phyloP scores from a whole-genome alignment of 2,113 vertebrate species.

The Nematolebias whitei region DNA sequence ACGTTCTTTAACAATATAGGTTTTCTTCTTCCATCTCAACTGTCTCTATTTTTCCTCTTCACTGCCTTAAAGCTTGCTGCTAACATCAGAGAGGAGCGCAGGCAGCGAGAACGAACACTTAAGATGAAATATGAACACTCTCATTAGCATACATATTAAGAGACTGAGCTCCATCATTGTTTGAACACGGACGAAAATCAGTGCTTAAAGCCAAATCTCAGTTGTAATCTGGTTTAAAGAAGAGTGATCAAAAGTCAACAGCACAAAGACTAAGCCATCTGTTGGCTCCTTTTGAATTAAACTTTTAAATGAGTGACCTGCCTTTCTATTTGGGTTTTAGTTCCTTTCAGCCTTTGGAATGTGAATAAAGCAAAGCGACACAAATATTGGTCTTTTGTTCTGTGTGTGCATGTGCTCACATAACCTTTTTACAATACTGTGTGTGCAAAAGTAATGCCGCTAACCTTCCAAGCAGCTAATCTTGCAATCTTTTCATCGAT shows the following conservation, averaged over 20 bases:
- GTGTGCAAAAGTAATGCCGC: not conserved
- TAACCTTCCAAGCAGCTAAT: conserved; percentile 9
- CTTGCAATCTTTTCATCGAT: conserved; percentile 4
- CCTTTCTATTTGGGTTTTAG: conserved; percentile 12
- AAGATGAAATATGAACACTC: conserved; percentile 50
- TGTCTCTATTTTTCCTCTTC: conserved; percentile 17
- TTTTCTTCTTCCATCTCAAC: not conserved
- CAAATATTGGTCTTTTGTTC: conserved; percentile 1
- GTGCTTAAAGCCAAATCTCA: conserved; percentile 34
- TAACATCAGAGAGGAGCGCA: conserved; percentile 32
- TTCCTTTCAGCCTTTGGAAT: not conserved
- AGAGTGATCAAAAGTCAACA: conserved; percentile 41
- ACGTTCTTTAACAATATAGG: conserved; percentile 14
- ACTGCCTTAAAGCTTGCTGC: conserved; percentile 23
- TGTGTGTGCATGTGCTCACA: not conserved
- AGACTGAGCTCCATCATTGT: conserved; percentile 39
- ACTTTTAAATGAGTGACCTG: conserved; percentile 24
- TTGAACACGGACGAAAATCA: conserved; percentile 42
- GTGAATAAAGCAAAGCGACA: conserved; percentile 11
- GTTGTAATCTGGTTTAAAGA: conserved; percentile 39
- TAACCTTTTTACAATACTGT: conserved; percentile 12
- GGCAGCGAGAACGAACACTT: conserved; percentile 25
- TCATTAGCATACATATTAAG: conserved; percentile 58
- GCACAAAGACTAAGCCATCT: conserved; percentile 25
- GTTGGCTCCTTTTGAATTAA: conserved; percentile 21